Evolutionary conservation across 2,797 vertebrate genomes (phyloP), one percentile per base, ranked within the genome.

Genomic region (Sebastes steindachneri): DNA sequence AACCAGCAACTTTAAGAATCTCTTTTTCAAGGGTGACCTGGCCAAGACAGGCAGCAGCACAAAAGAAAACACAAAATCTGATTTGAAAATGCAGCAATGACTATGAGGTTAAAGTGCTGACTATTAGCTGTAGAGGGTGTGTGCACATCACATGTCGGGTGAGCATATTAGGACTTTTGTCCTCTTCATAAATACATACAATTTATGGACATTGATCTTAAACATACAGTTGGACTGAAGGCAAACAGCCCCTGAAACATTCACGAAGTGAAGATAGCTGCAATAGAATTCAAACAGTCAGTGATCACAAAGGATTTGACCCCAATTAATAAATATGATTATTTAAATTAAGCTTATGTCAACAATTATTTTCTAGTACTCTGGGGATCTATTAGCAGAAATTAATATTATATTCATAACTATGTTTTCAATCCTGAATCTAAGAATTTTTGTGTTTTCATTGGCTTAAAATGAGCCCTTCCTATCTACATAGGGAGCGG

Each of bases 41-140:
- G 41, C 41, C 41, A 17, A 45, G 41, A 45, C 41, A 45, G 15
- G 15, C 41, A 17, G 37, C 1, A 1, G 41, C 41, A 45, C 41
- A 45, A 45, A 45, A 45, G 45, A 48, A 48, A 48, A 19, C 45
- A 48, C 45, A 48, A 48, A 48, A 17, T 8, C 17, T 48, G 45
- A 48, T 48, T 48, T 48, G 17, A 48, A 58, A 65, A 75, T 41
- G 9, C 57, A 57, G 41, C 17, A 35, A 21, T 68, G 41, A 21
- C 55, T 55, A 15, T 48, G 9, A 45, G 11, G 58, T 25, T 7
- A 12, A 67, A 53, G 14, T 35, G 26, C 21, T 37, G 33, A 33
- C 29, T 45, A 63, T 60, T 72, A 71, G 35, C 35, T 35, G 28
- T 51, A 9, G 19, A 9, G 19, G 48, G 9, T 51, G 48, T 45